phyloP scores from a whole-genome alignment of 1,140 invertebrate species.

The Papilio machaon region DNA sequence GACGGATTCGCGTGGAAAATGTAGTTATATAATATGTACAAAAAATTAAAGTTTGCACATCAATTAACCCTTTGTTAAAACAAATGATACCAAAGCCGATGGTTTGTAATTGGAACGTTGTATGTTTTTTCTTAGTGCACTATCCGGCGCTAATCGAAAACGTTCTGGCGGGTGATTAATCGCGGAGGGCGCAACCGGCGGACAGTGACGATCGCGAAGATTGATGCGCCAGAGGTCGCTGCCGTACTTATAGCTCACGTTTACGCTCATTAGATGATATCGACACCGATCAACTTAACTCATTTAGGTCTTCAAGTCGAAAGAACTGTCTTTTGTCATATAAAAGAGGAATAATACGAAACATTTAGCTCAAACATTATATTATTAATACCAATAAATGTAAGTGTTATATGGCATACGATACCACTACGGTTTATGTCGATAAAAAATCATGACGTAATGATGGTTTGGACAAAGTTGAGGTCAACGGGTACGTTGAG shows the following conservation, averaged over 20 bases:
- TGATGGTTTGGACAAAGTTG: too few relatives aligned
- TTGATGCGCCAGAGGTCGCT: conserved; percentile 57
- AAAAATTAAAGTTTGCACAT: neutral
- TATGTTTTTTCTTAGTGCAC: conserved; percentile 48
- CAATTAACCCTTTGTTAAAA: conserved; percentile 40
- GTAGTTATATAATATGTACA: neutral
- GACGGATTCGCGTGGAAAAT: too few relatives aligned
- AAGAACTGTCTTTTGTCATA: neutral
- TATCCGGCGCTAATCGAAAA: conserved; percentile 76
- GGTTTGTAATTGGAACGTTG: conserved; percentile 64
- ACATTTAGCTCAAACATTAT: too few relatives aligned
- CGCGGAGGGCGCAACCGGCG: conserved; percentile 60
- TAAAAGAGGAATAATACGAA: neutral
- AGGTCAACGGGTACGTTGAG: neutral
- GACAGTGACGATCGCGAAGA: conserved; percentile 70
- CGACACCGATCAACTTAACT: conserved; percentile 35
- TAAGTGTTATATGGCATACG: too few relatives aligned
- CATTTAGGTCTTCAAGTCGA: conserved; percentile 11
- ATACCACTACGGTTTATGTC: neutral
- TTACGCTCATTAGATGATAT: conserved; percentile 36
- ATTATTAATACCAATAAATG: neutral
- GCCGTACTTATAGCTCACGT: conserved; percentile 14
- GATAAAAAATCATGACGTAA: neutral
- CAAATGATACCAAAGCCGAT: conserved; percentile 51
- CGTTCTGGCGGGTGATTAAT: conserved; percentile 71